Percentiles rank a stretch among this genome's conserved stretches.
Evolutionary conservation across 2,888 invertebrate genomes (phyloP).

Genomic region (Xanthostigma xanthostigma): DNA sequence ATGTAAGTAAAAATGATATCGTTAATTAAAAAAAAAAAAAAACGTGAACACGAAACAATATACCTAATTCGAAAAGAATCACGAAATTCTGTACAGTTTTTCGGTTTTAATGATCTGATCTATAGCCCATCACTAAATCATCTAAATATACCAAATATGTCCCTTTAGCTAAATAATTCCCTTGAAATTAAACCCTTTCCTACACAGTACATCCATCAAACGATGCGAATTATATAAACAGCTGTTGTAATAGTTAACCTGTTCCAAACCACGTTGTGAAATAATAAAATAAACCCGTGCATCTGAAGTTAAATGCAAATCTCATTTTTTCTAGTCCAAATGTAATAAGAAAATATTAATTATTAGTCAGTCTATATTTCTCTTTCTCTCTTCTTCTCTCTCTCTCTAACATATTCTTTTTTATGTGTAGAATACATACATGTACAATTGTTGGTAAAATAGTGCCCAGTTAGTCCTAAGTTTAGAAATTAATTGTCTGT

Average conservation of each 20-base stretch:
- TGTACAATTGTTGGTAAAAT: conserved; percentile 32
- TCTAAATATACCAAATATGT: too few relatives aligned
- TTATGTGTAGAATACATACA: conserved; percentile 37
- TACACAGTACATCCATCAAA: too few relatives aligned
- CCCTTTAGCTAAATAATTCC: too few relatives aligned
- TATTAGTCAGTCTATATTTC: conserved; percentile 3
- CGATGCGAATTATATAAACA: too few relatives aligned
- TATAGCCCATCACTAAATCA: too few relatives aligned
- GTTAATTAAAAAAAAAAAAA: too few relatives aligned
- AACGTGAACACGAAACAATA: too few relatives aligned
- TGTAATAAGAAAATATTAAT: background rate
- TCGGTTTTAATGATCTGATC: too few relatives aligned
- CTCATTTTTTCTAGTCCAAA: conserved; percentile 7
- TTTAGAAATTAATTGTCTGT: background rate
- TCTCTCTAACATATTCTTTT: conserved; percentile 7
- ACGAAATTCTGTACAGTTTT: too few relatives aligned
- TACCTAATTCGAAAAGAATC: too few relatives aligned
- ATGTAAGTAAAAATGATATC: too few relatives aligned
- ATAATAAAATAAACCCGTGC: background rate
- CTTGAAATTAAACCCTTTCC: too few relatives aligned
- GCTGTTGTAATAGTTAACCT: background rate
- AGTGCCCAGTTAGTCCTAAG: conserved; percentile 3
- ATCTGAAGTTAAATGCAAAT: conserved; percentile 4
- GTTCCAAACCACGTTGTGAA: background rate
- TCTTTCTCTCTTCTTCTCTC: background rate